These are phyloP conservation scores for Goniozus legneri DNA, from an alignment of 1,140 invertebrate genomes.

Conservation along the genomic window DNA sequence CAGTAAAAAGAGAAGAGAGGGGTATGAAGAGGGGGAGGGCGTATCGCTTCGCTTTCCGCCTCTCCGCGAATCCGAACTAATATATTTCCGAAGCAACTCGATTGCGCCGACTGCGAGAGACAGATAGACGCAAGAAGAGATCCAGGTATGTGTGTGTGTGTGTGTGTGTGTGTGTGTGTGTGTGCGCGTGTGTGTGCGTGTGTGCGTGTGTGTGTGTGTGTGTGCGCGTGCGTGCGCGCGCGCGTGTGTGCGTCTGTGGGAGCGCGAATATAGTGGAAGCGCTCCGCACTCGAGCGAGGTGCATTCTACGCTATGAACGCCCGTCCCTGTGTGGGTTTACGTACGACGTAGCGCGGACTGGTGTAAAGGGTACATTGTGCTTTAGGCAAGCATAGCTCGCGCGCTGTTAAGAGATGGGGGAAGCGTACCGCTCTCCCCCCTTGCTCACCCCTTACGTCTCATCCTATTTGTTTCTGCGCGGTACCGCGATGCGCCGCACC, in stretches of 20 bases:
- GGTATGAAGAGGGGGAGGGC: not conserved
- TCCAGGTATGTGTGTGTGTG: not conserved
- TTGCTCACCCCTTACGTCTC: slow-evolving; percentile 21
- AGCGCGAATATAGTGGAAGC: not conserved
- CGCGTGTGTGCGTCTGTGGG: not conserved
- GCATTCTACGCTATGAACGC: no score
- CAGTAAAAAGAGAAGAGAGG: slow-evolving; percentile 8
- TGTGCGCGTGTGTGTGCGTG: no score
- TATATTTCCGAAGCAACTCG: slow-evolving; percentile 39
- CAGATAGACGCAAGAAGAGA: slow-evolving; percentile 16
- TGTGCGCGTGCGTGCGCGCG: not conserved
- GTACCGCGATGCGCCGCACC: slow-evolving; percentile 22
- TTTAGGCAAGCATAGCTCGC: slow-evolving; percentile 24
- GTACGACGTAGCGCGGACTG: no score
- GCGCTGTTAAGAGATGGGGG: slow-evolving; percentile 22
- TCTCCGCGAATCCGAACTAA: slow-evolving; percentile 38
- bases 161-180: not conserved
- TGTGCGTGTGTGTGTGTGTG: not conserved
- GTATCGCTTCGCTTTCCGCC: slow-evolving; percentile 33
- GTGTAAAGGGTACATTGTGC: slow-evolving; percentile 29
- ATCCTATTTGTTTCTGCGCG: slow-evolving; percentile 39
- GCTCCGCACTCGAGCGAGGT: no score
- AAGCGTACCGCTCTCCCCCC: slow-evolving; percentile 16
- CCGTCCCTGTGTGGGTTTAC: no score
- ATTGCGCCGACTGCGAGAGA: slow-evolving; percentile 29